These are phyloP conservation scores for Colletes latitarsis DNA, from an alignment of 1,140 invertebrate genomes.

Conservation along the genomic window DNA sequence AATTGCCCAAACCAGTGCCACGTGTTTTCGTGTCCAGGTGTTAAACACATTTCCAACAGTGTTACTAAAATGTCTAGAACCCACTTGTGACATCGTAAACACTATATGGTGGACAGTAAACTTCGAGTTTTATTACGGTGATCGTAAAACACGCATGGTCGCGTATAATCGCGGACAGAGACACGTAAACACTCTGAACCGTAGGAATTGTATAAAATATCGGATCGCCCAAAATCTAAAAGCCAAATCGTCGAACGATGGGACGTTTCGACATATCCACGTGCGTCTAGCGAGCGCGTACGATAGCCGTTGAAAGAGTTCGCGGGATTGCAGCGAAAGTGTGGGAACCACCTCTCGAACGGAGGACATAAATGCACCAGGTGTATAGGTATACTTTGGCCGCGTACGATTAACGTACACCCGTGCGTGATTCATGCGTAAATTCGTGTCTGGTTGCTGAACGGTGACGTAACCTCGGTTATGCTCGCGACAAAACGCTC, in stretches of 20 bases:
- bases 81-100: too few species aligned
- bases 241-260: neutral
- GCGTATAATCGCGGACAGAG: too few species aligned
- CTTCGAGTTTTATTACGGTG: too few species aligned
- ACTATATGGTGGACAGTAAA: too few species aligned
- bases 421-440: slow-evolving; percentile 68
- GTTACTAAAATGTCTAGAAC: too few species aligned
- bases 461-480: slow-evolving; percentile 52
- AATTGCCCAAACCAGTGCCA: too few species aligned
- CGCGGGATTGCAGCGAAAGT: slow-evolving; percentile 69
- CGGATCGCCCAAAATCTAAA: neutral
- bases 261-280: slow-evolving; percentile 21
- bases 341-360: slow-evolving; percentile 67
- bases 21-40: too few species aligned
- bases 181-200: too few species aligned
- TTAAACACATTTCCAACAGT: too few species aligned
- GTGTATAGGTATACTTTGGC: slow-evolving; percentile 38
- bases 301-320: slow-evolving; percentile 43
- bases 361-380: slow-evolving; percentile 34
- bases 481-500: neutral
- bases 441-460: slow-evolving; percentile 61
- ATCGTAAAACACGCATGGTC: too few species aligned
- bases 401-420: slow-evolving; percentile 32
- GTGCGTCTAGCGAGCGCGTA: neutral
- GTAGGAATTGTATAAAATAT: neutral